Percentiles rank a stretch among this genome's conserved stretches.
Conservation (phyloP, 1,140 invertebrate species). For the Meteorus sp. region DNA sequence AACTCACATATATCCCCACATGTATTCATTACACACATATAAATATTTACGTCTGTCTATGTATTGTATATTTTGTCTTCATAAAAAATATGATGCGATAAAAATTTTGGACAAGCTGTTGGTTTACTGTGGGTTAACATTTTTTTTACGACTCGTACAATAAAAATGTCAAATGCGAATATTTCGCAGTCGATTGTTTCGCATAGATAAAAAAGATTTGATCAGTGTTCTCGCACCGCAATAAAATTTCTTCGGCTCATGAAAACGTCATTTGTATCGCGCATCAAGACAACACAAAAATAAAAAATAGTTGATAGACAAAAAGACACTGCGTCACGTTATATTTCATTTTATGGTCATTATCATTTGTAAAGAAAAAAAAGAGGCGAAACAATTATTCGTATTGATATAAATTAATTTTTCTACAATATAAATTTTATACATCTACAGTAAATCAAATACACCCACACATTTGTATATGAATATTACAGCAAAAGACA, state of each 20-base stretch:
- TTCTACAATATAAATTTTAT: no score
- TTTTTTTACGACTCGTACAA: constrained; percentile 21
- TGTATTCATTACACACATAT: no score
- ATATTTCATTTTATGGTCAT: no score
- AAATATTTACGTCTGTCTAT: not conserved
- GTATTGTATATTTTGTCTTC: not conserved
- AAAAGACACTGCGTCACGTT: not conserved
- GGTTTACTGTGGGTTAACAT: not conserved
- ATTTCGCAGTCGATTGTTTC: constrained; percentile 26
- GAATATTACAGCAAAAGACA: no score
- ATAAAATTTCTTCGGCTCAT: constrained; percentile 22
- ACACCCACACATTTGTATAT: no score
- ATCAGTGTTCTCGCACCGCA: constrained; percentile 18
- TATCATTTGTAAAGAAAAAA: no score
- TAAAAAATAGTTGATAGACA: not conserved
- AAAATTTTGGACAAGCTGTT: constrained; percentile 7
- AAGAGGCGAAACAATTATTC: no score
- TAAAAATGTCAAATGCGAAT: constrained; percentile 26
- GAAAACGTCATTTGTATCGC: constrained; percentile 6
- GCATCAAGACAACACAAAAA: no score
- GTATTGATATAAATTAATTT: no score
- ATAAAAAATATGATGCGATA: constrained; percentile 28
- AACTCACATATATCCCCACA: no score
- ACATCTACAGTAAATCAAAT: no score
- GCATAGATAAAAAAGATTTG: constrained; percentile 26